Evolutionary conservation across 2,113 vertebrate species (phyloP).

Genomic region (Periophthalmus modestus): DNA sequence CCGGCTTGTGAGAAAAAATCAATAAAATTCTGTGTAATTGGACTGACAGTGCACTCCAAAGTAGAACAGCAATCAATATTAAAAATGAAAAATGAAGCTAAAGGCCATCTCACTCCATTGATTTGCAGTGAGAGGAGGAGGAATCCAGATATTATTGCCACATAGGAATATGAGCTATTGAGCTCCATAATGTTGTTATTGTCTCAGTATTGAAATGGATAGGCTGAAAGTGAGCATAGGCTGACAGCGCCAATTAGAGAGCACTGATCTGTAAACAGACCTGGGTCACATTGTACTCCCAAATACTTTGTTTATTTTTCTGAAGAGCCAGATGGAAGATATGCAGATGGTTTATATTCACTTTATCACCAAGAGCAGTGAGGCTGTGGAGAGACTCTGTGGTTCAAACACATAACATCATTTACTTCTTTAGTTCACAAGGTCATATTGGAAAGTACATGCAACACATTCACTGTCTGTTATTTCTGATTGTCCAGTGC

Average conservation of each 20-base stretch:
- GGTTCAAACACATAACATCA: not conserved
- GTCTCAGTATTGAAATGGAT: conserved; percentile 65
- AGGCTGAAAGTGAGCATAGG: conserved; percentile 42
- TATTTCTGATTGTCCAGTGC: not conserved
- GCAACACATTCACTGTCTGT: not conserved
- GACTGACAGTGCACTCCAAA: conserved; percentile 75
- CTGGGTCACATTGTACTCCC: conserved; percentile 44
- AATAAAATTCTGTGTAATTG: conserved; percentile 77
- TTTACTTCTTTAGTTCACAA: not conserved
- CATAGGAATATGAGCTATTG: conserved; percentile 67
- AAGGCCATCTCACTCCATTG: conserved; percentile 73
- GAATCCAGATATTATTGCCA: conserved; percentile 64
- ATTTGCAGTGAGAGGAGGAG: conserved; percentile 66
- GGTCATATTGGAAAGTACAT: not conserved
- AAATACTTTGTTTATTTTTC: conserved; percentile 50
- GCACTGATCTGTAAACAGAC: conserved; percentile 63
- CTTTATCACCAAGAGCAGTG: not conserved
- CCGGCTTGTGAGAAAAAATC: conserved; percentile 76
- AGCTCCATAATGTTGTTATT: conserved; percentile 66
- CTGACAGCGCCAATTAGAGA: conserved; percentile 63
- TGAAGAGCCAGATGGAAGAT: conserved; percentile 18
- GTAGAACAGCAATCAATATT: conserved; percentile 74
- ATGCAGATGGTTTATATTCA: not conserved
- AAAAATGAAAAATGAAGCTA: conserved; percentile 80
- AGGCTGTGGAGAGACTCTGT: not conserved